These are phyloP conservation scores for Isurus oxyrinchus DNA, from an alignment of 2,113 vertebrate genomes.

Conservation along the genomic window DNA sequence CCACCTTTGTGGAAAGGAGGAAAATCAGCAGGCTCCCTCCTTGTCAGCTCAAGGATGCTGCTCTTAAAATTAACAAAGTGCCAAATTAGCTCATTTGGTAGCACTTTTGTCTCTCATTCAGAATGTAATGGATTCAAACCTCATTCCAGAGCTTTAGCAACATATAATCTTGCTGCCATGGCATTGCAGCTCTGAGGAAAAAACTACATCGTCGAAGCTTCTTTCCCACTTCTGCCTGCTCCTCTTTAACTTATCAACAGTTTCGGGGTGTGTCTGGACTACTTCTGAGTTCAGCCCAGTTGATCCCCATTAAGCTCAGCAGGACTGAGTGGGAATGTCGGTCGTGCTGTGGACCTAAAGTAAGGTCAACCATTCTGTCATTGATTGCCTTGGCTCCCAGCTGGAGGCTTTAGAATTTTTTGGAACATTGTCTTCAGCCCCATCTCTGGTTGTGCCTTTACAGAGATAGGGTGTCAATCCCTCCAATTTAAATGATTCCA, in stretches of 20 bases:
- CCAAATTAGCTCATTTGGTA: background rate
- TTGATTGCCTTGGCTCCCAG: background rate
- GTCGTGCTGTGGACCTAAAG: background rate
- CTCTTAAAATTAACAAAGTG: background rate
- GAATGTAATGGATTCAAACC: too few species aligned
- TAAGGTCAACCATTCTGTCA: background rate
- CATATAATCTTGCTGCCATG: background rate
- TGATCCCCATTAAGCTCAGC: background rate
- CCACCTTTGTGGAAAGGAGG: background rate
- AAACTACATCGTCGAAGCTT: background rate
- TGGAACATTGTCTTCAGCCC: background rate
- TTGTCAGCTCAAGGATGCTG: background rate
- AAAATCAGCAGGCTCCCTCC: background rate
- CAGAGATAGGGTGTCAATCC: background rate
- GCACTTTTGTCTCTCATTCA: background rate
- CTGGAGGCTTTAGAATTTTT: background rate
- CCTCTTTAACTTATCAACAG: background rate
- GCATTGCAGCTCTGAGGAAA: background rate
- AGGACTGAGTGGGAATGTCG: background rate
- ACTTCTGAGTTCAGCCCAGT: background rate
- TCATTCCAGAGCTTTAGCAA: background rate
- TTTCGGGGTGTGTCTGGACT: background rate
- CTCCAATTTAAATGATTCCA: too few species aligned
- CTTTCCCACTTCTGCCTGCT: background rate
- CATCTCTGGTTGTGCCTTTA: background rate